These are phyloP conservation scores for Pherbina coryleti DNA, from an alignment of 2,888 invertebrate genomes.

Conservation along the genomic window DNA sequence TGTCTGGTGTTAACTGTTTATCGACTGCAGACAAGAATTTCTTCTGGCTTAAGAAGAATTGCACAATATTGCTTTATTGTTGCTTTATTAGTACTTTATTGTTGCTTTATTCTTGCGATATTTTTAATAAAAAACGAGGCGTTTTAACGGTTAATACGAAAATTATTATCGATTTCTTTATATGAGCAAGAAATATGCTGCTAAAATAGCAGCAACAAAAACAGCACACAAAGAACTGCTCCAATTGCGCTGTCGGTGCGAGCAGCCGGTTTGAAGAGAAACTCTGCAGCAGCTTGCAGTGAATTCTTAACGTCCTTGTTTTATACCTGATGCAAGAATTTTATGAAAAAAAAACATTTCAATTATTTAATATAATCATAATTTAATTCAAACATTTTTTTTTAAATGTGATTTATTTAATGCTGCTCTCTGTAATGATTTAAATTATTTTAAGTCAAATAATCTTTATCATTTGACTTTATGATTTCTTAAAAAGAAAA, in stretches of 20 bases:
- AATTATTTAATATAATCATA: no score
- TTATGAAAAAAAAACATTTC: no score
- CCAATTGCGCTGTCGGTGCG: neutral
- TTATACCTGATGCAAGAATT: no score
- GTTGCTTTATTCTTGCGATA: neutral
- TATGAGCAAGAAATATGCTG: neutral
- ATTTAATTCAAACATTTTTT: no score
- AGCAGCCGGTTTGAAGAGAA: neutral
- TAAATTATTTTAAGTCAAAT: no score
- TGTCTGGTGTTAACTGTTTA: no score
- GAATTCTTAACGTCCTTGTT: no score
- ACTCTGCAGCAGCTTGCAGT: neutral
- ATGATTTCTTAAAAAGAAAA: no score
- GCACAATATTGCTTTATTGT: no score
- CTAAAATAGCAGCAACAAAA: neutral
- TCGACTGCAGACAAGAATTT: neutral
- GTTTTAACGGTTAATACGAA: slow-evolving; percentile 16
- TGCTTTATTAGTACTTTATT: neutral
- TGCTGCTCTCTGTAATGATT: no score
- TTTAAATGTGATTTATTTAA: no score
- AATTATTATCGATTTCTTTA: slow-evolving; percentile 16
- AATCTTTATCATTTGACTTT: no score
- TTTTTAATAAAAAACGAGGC: slow-evolving; percentile 5
- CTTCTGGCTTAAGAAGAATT: neutral
- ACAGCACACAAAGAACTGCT: neutral